Base-by-base conservation (phyloP, 2,113 vertebrate genomes). In the Halichoeres trimaculatus region DNA sequence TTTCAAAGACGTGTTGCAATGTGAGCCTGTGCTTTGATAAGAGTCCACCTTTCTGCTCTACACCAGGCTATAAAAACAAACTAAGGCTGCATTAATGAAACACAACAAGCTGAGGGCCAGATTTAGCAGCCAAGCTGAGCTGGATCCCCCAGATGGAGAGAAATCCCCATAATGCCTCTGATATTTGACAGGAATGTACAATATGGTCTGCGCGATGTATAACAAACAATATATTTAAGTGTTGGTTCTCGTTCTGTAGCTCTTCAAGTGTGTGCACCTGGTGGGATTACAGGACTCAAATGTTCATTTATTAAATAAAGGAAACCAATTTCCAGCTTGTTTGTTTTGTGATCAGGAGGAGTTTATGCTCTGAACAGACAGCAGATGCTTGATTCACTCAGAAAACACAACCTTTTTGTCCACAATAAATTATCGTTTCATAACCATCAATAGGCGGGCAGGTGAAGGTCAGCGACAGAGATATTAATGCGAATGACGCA, bases 281-380 rank as follows among this genome's bases (percentile, higher is more conserved):
- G 4, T 26, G 19, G 17, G 47, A 26, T 26, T 20, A 16, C 6
- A 4, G 2, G 26, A 48, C 38, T 8, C 11, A 10, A 14, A 51
- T 62, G 16, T 63, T 56, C 48, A 10, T 26, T 38, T 24, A 8
- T 26, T 12, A 53, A 53, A 8, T 8, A 48, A 19, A 45, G 43
- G 17, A 45, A 58, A 24, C 40, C 26, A 5, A 34, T 34, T 26
- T 60, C 19, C 8, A 0, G 9, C 8, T 26, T 30, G 54, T 40
- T 45, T 59, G 43, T 40, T 59, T 26, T 40, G 22, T 8, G 67
- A 47, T 38, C 16, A 6, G 9, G 8, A 6, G 9, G 8, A 24
- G 23, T 50, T 55, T 57, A 52, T 11, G 43, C 34, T 62, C 55
- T 67, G 19, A 57, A 20, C 20, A 16, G 40, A 41, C n/a, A 22